These are phyloP conservation scores for Phorcus lineatus DNA, from an alignment of 2,888 invertebrate genomes.

Conservation along the genomic window DNA sequence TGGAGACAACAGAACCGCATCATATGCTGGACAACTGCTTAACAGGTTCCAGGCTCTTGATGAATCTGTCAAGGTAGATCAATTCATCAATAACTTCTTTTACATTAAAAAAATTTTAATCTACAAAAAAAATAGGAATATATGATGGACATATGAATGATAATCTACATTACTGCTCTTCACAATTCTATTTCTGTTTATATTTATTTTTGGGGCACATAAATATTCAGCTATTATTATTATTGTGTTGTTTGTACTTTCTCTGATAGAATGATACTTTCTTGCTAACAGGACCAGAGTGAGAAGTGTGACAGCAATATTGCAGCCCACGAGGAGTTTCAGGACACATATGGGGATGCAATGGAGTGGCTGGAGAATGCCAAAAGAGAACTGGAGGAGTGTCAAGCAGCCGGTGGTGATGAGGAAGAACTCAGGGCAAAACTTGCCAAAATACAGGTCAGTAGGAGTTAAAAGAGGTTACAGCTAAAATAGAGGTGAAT, in stretches of 20 bases:
- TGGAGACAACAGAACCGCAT: slow-evolving; percentile 88
- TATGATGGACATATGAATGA: too few relatives aligned
- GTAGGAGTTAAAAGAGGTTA: too few relatives aligned
- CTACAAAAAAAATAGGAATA: too few relatives aligned
- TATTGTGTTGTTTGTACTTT: too few relatives aligned
- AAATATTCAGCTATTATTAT: neutral
- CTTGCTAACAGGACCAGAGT: slow-evolving; percentile 81
- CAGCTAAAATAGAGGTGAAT: too few relatives aligned
- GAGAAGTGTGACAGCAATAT: slow-evolving; percentile 89
- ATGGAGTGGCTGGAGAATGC: slow-evolving; percentile 85
- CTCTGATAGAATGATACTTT: too few relatives aligned
- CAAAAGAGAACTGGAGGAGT: slow-evolving; percentile 82
- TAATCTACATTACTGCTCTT: too few relatives aligned
- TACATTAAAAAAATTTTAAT: too few relatives aligned
- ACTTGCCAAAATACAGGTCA: slow-evolving; percentile 67
- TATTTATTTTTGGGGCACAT: neutral
- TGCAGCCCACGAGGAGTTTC: slow-evolving; percentile 89
- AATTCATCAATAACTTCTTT: neutral
- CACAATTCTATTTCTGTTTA: too few relatives aligned
- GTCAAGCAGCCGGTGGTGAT: slow-evolving; percentile 90
- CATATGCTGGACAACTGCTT: slow-evolving; percentile 86
- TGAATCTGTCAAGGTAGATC: slow-evolving; percentile 55
- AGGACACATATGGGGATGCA: slow-evolving; percentile 82
- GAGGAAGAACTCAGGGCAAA: slow-evolving; percentile 81
- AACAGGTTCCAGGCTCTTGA: slow-evolving; percentile 82